Evolutionary conservation across 2,113 vertebrate genomes (phyloP).

Genomic region (Zeus faber): DNA sequence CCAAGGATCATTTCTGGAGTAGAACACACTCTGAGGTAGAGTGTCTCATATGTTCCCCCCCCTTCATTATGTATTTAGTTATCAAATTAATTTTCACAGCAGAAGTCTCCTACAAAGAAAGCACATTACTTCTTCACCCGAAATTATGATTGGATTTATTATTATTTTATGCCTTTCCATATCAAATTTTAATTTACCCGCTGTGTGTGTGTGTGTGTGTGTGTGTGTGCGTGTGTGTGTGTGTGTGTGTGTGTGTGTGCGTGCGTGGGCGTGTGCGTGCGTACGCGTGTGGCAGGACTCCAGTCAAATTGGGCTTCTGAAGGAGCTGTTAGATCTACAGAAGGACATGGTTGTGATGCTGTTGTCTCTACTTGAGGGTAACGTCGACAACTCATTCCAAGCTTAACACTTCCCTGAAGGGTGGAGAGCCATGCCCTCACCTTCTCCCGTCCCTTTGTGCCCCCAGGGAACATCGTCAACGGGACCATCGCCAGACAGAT

Average conservation of each 20-base stretch:
- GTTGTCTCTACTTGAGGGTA: constrained; percentile 89
- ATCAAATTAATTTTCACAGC: not conserved
- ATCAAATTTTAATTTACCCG: no score
- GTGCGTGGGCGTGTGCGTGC: constrained; percentile 19
- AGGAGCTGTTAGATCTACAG: constrained; percentile 92
- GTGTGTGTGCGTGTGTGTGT: not conserved
- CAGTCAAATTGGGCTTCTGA: constrained; percentile 90
- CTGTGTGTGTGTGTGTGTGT: constrained; percentile 1
- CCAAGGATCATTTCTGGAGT: constrained; percentile 83
- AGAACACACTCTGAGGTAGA: constrained; percentile 83
- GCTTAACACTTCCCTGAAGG: no score
- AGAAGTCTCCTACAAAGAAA: constrained; percentile 14
- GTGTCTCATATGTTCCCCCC: constrained; percentile 12
- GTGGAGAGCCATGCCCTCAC: no score
- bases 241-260: constrained; percentile 10
- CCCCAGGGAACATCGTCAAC: constrained; percentile 89
- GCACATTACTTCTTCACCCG: constrained; percentile 10
- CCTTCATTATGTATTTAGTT: not conserved
- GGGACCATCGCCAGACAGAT: constrained; percentile 95
- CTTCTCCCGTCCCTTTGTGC: not conserved
- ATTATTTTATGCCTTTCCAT: not conserved
- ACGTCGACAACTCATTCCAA: not conserved
- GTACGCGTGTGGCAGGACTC: constrained; percentile 79
- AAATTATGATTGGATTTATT: not conserved
- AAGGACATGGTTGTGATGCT: constrained; percentile 99